A percentile compares a stretch with the other conserved stretches of the same genome.
These are phyloP conservation scores for Melipona quadrifasciata DNA, from an alignment of 1,140 invertebrate species.

Conservation along the genomic window DNA sequence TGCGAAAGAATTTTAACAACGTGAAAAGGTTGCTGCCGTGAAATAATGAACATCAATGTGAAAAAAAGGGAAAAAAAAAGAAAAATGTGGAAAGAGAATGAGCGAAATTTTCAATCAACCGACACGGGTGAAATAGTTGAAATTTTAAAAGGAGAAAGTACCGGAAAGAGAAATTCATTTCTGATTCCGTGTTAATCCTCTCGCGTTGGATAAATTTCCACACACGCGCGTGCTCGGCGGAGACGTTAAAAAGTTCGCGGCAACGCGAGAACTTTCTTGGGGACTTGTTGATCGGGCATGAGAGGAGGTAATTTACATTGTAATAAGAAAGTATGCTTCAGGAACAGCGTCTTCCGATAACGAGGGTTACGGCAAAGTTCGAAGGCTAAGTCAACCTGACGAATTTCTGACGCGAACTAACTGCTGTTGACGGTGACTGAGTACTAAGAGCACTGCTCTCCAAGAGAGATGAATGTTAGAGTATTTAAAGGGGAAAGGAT, in stretches of 20 bases:
- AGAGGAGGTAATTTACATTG: background rate
- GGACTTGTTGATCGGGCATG: background rate
- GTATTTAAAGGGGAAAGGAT: constrained; percentile 20
- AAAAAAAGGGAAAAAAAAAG: background rate
- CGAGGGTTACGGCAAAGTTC: constrained; percentile 17
- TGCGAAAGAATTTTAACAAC: background rate
- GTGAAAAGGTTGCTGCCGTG: background rate
- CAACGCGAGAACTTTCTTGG: background rate
- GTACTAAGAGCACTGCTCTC: constrained; percentile 8
- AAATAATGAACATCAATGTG: background rate
- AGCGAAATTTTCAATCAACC: too few relatives aligned
- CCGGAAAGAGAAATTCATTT: too few relatives aligned
- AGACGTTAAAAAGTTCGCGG: too few relatives aligned
- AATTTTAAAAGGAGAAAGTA: too few relatives aligned
- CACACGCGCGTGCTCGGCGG: too few relatives aligned
- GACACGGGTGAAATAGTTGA: too few relatives aligned
- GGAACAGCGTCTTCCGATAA: background rate
- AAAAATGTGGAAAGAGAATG: too few relatives aligned
- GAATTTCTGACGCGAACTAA: constrained; percentile 27
- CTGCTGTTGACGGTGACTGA: constrained; percentile 26
- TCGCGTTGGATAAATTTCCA: background rate
- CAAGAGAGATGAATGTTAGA: constrained; percentile 3
- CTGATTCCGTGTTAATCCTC: background rate
- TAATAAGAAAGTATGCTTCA: constrained; percentile 9
- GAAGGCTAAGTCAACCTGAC: constrained; percentile 35